Evolutionary conservation across 2,113 vertebrate genomes (phyloP).

Genomic region (rat (Rattus norvegicus)): GRCr8 NC_086024.1:28489001-28489500

Average conservation of each 20-base stretch:
- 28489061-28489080: background rate
- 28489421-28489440: background rate
- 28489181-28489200: background rate
- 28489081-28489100: constrained; percentile 14
- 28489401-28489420: background rate
- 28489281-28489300: background rate
- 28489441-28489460: background rate
- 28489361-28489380: background rate
- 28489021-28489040: constrained; percentile 14
- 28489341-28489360: background rate
- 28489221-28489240: background rate
- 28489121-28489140: constrained; percentile 25
- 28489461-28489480: background rate
- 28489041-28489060: background rate
- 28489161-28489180: background rate
- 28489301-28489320: background rate
- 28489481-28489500: background rate
- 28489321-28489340: background rate
- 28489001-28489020: constrained; percentile 17
- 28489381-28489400: background rate
- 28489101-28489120: background rate
- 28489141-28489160: background rate
- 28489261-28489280: background rate
- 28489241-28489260: background rate
- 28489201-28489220: background rate